phyloP scores from a whole-genome alignment of 35 echinoderm and acorn worm genomes.

The Apostichopus californicus region DNA sequence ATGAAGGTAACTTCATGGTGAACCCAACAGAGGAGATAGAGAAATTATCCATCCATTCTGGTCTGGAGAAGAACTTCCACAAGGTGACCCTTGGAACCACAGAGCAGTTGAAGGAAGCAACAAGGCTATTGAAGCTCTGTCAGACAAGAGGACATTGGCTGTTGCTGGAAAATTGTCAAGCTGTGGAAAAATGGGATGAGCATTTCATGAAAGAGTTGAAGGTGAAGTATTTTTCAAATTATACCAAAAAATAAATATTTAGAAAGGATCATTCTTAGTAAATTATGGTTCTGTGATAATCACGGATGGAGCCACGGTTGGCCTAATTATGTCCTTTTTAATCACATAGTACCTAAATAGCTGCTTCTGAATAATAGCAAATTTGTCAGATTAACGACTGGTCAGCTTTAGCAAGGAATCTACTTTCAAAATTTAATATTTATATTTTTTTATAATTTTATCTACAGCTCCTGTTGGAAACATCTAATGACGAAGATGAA shows the following conservation, averaged over 20 bases:
- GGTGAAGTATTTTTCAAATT: background rate
- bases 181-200: constrained; percentile 53
- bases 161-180: constrained; percentile 84
- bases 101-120: constrained; percentile 59
- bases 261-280: background rate
- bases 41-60: constrained; percentile 6
- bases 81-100: constrained; percentile 75
- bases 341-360: too few species aligned
- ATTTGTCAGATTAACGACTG: too few species aligned
- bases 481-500: background rate
- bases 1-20: constrained; percentile 51
- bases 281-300: too few species aligned
- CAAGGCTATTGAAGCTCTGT: constrained; percentile 62
- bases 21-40: constrained; percentile 57
- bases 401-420: too few species aligned
- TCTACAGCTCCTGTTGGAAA: constrained; percentile 20
- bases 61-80: constrained; percentile 42
- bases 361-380: too few species aligned
- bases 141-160: constrained; percentile 73
- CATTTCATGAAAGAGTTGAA: constrained; percentile 69
- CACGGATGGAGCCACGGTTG: too few species aligned
- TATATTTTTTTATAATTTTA: too few species aligned
- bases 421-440: background rate
- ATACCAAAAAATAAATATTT: background rate
- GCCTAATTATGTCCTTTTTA: too few species aligned